Evolutionary conservation across 2,797 vertebrate genomes (phyloP).

Genomic region (Dendrocincla fuliginosa): DNA sequence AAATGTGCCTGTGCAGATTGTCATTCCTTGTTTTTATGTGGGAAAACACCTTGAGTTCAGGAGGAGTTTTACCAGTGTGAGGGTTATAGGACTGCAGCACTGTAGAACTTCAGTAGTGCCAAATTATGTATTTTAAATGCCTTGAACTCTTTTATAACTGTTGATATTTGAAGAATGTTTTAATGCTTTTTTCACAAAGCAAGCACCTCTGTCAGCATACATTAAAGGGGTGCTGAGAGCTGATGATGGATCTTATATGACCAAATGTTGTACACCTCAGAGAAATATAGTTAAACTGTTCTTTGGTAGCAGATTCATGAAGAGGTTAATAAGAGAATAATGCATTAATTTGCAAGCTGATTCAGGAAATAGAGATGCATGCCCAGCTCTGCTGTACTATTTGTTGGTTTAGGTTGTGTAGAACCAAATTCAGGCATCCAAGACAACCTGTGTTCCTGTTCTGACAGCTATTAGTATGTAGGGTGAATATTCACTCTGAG

Average conservation of each 20-base stretch:
- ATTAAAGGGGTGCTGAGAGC: neutral
- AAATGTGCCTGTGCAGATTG: neutral
- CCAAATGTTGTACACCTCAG: neutral
- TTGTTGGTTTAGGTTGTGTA: neutral
- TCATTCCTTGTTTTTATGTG: neutral
- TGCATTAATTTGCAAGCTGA: neutral
- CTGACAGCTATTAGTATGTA: neutral
- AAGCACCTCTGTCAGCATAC: neutral
- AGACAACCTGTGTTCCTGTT: neutral
- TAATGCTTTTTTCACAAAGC: neutral
- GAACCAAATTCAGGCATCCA: neutral
- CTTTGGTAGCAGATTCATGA: neutral
- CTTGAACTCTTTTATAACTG: neutral
- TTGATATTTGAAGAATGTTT: neutral
- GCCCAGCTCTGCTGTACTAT: neutral
- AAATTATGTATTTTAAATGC: neutral
- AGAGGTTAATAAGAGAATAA: neutral
- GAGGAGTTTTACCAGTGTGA: neutral
- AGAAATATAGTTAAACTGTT: neutral
- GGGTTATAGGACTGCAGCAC: neutral
- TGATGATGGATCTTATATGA: neutral
- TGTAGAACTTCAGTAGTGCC: neutral
- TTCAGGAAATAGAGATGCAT: neutral
- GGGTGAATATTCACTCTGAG: neutral
- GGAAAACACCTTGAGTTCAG: neutral